Evolutionary conservation across 1,140 invertebrate genomes (phyloP).

Genomic region (Steinernema feltiae): DNA sequence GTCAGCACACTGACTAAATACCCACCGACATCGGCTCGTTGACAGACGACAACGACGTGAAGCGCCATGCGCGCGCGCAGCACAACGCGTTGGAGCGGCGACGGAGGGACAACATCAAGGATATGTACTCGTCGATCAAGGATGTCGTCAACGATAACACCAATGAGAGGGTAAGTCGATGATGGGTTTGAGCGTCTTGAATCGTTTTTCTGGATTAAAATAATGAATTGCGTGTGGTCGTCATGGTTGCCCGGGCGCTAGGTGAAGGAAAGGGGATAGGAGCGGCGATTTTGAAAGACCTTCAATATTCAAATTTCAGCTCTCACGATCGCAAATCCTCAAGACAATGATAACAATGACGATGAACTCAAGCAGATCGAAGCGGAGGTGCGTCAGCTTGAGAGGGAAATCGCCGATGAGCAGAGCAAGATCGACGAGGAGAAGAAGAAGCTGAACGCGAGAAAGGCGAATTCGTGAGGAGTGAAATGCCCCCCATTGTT

Average conservation of each 20-base stretch:
- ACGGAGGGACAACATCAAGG: slow-evolving; percentile 49
- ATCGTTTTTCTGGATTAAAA: background rate
- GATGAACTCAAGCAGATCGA: slow-evolving; percentile 6
- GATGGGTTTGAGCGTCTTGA: background rate
- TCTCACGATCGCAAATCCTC: slow-evolving; percentile 89
- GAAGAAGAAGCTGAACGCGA: slow-evolving; percentile 16
- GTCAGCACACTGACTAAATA: no score
- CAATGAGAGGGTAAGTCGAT: slow-evolving; percentile 39
- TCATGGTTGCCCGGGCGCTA: background rate
- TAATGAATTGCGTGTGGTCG: background rate
- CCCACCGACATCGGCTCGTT: slow-evolving; percentile 5
- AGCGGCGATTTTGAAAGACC: background rate
- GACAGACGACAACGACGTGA: slow-evolving; percentile 16
- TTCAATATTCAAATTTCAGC: slow-evolving; percentile 62
- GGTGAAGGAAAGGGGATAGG: no score
- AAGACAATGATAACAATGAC: slow-evolving; percentile 75
- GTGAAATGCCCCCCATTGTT: no score
- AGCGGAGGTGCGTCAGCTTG: background rate
- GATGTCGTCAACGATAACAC: slow-evolving; percentile 34
- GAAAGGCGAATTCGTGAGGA: no score
- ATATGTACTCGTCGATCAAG: slow-evolving; percentile 39
- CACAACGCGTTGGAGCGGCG: slow-evolving; percentile 46
- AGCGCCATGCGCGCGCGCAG: slow-evolving; percentile 37
- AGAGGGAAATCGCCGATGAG: background rate
- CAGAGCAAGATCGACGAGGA: slow-evolving; percentile 15